Evolutionary conservation across 30 jellyfish, hydroid and myxozoan genomes (phyloP).

Genomic region (Nemopilema nomurai): DNA sequence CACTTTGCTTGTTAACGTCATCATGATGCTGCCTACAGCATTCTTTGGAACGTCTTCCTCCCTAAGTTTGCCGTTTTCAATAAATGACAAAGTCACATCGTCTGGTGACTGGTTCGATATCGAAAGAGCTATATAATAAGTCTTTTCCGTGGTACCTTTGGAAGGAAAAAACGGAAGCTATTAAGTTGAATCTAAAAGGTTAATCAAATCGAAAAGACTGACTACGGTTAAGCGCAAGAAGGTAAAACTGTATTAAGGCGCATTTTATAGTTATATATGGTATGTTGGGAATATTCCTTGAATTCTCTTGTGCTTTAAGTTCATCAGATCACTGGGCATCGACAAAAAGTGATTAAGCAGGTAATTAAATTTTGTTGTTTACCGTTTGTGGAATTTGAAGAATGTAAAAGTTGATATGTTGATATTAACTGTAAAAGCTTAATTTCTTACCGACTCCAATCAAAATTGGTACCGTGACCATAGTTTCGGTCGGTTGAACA

Average conservation of each 20-base stretch:
- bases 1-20: conserved; percentile 31
- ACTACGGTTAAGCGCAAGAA: neutral
- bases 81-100: conserved; percentile 27
- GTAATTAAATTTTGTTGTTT: too few species aligned
- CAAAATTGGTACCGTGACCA: conserved; percentile 6
- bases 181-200: neutral
- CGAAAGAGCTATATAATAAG: conserved; percentile 29
- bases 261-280: too few species aligned
- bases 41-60: conserved; percentile 22
- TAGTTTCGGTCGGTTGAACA: conserved; percentile 24
- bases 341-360: too few species aligned
- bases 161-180: neutral
- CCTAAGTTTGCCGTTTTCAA: conserved; percentile 27
- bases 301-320: too few species aligned
- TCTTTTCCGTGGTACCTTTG: conserved; percentile 18
- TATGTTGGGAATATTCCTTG: too few species aligned
- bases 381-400: too few species aligned
- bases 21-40: conserved; percentile 17
- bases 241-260: neutral
- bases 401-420: too few species aligned
- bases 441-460: conserved; percentile 34
- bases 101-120: conserved; percentile 28
- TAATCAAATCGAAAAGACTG: neutral
- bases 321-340: too few species aligned
- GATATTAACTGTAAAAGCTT: too few species aligned